A percentile compares a stretch with the other conserved stretches of the same genome.
Evolutionary conservation across 1,140 invertebrate species (phyloP).

Genomic region (Sarcophaga peregrina): DNA sequence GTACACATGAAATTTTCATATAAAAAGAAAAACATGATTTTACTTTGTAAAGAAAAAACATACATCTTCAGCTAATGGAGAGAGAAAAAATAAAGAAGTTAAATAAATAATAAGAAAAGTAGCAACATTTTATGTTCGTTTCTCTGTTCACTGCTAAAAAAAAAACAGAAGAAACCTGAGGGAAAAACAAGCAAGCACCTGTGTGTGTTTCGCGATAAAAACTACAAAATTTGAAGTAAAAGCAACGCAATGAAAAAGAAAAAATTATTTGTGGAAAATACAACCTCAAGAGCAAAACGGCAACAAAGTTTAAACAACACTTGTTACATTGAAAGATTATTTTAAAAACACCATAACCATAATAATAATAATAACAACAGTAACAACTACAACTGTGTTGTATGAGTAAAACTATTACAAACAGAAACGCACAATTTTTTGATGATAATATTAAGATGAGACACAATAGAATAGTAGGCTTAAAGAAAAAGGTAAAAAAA

Average conservation of each 20-base stretch:
- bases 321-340: constrained; percentile 49
- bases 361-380: background rate
- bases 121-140: background rate
- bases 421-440: background rate
- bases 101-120: constrained; percentile 26
- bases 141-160: background rate
- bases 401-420: background rate
- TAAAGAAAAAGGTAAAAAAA: background rate
- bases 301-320: constrained; percentile 48
- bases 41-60: background rate
- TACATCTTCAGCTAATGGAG: background rate
- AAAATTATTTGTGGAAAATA: too few relatives aligned
- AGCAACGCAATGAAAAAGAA: background rate
- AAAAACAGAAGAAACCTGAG: background rate
- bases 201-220: background rate
- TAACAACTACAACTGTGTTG: background rate
- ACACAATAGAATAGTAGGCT: background rate
- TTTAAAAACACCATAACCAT: background rate
- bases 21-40: background rate
- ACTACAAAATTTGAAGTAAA: background rate
- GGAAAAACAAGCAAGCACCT: constrained; percentile 11
- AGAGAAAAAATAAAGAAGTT: background rate
- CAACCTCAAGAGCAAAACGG: background rate
- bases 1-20: background rate
- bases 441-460: constrained; percentile 9